A percentile compares a stretch with the other conserved stretches of the same genome.
Evolutionary conservation across 2,113 vertebrate genomes (phyloP).

Genomic region (Salvelinus fontinalis): DNA sequence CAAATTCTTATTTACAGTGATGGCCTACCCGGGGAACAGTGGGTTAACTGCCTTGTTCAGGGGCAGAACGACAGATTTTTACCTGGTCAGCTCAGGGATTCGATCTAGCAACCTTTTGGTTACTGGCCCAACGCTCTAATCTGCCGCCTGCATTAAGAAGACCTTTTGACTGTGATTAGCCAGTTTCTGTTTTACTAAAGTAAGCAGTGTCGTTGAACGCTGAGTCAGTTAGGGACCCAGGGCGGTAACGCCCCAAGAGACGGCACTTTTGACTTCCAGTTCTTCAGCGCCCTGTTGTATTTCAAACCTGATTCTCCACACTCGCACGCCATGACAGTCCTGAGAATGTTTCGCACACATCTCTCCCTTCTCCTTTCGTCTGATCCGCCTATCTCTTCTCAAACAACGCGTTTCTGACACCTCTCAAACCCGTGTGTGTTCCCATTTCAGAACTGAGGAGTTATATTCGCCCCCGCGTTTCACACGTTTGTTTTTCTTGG

Average conservation of each 20-base stretch:
- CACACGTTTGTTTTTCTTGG: constrained; percentile 76
- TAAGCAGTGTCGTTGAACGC: too few relatives aligned
- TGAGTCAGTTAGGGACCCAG: too few relatives aligned
- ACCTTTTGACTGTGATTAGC: neutral
- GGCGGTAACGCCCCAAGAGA: neutral
- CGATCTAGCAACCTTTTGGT: too few relatives aligned
- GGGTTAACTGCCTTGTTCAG: too few relatives aligned
- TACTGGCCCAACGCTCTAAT: too few relatives aligned
- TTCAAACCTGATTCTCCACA: constrained; percentile 33
- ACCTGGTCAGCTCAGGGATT: too few relatives aligned
- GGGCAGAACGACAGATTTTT: too few relatives aligned
- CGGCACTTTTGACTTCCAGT: constrained; percentile 11
- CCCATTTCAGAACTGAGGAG: neutral
- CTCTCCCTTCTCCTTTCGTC: neutral
- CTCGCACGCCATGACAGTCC: constrained; percentile 9
- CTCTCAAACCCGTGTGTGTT: constrained; percentile 4
- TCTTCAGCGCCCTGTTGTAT: neutral
- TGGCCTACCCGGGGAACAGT: too few relatives aligned
- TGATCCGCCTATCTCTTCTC: neutral
- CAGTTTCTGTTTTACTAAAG: too few relatives aligned
- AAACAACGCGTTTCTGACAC: neutral
- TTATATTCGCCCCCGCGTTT: constrained; percentile 41
- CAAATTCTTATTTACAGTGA: too few relatives aligned
- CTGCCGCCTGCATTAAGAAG: neutral
- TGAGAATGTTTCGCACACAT: too few relatives aligned